Evolutionary conservation across 2,113 vertebrate species (phyloP), one percentile per base, ranked within the genome.

Genomic region (Canis aureus): DNA sequence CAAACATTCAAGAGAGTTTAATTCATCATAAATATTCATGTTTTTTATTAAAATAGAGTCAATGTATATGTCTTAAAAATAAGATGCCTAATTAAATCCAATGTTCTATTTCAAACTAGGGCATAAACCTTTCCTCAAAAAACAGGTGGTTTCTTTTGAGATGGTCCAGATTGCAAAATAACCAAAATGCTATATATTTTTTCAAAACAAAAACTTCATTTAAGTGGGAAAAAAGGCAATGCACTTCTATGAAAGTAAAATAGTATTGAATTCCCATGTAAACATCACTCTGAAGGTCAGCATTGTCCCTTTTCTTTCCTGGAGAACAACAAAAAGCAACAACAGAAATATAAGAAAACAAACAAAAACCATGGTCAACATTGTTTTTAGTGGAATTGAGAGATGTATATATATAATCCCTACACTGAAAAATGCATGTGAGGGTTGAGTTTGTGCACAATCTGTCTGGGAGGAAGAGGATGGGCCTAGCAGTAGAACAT

Each of bases 391-490:
- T 76, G 55, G 93, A 76, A 59, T 0, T 64, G 7, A 22, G 13
- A 74, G 13, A 55, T 20, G 29, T 5, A 29, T 64, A 13, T 66
- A 29, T 64, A 17, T 62, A 89, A 55, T 25, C 73, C 32, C 22
- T 0, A 2, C 0, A 66, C 9, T 79, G 5, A 20, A 73, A 80
- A 19, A 19, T 27, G 3, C 4, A 8, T 0, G 1, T 3, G 8
- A 1, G 8, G 53, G 29, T 23, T 80, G 85, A 86, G n/a, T 83
- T 88, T 59, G 13, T 12, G 17, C 11, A 38, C 19, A n/a, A 57
- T 23, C 1, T 62, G 0, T 38, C 8, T 55, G 23, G 38, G 5
- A 78, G n/a, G 15, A 60, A 78, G 10, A 73, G 13, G 29, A 69
- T 49, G 3, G 17, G 7, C 2, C 16, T 17, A 29, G 11, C 0